Conservation (phyloP, 2,888 invertebrate genomes). For the Diarsia rubi region DNA sequence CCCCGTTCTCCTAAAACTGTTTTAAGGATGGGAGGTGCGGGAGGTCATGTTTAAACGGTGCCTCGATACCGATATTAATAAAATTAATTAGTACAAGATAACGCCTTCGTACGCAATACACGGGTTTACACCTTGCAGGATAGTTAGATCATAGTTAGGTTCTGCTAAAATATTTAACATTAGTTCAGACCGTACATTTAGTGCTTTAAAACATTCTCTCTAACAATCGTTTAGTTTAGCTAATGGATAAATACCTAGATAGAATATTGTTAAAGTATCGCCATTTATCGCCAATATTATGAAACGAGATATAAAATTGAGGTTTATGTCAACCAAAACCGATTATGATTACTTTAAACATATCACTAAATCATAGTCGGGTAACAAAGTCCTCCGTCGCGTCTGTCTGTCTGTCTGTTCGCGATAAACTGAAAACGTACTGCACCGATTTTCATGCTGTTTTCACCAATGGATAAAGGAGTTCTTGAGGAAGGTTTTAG, state of each 20-base stretch:
- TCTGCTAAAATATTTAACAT: conserved; percentile 28
- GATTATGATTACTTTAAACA: background rate
- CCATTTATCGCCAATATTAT: conserved; percentile 6
- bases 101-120: conserved; percentile 67
- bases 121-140: conserved; percentile 46
- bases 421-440: no score
- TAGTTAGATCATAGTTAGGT: conserved; percentile 52
- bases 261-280: background rate
- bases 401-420: no score
- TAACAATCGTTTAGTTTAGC: conserved; percentile 13
- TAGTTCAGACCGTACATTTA: conserved; percentile 14
- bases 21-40: conserved; percentile 20
- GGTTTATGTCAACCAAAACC: background rate
- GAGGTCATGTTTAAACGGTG: conserved; percentile 68
- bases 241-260: background rate
- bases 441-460: no score
- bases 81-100: conserved; percentile 82
- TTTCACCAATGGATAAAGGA: no score
- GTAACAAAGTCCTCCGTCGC: no score
- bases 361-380: no score
- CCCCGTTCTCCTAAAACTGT: conserved; percentile 9
- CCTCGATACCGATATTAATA: conserved; percentile 72
- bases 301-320: background rate
- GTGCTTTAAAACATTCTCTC: background rate
- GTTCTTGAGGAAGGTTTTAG: no score